phyloP scores from a whole-genome alignment of 2,888 invertebrate genomes.

The Cenopis cana region DNA sequence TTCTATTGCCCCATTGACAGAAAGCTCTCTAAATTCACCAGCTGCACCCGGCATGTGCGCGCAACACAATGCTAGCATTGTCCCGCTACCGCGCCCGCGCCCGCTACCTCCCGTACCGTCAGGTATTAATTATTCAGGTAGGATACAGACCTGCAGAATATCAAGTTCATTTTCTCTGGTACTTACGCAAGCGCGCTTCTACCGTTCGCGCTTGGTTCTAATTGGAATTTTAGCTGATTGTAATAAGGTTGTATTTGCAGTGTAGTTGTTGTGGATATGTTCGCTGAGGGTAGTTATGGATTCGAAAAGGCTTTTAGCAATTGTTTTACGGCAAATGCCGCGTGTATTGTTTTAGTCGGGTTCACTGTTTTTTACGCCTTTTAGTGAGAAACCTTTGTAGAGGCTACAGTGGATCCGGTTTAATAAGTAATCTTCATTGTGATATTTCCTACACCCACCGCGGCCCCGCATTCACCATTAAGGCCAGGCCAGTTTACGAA shows the following conservation, averaged over 20 bases:
- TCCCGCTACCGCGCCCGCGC: conserved; percentile 5
- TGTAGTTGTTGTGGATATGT: neutral
- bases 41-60: conserved; percentile 30
- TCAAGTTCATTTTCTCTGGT: conserved; percentile 32
- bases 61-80: conserved; percentile 36
- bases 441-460: neutral
- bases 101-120: conserved; percentile 14
- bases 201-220: neutral
- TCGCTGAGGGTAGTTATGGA: neutral
- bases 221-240: neutral
- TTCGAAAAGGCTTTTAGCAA: conserved; percentile 18
- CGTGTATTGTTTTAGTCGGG: conserved; percentile 15
- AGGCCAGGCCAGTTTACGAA: too few relatives aligned
- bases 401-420: conserved; percentile 8
- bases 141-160: conserved; percentile 27
- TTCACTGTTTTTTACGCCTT: conserved; percentile 10
- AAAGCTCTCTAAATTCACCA: conserved; percentile 35
- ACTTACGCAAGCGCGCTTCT: conserved; percentile 11
- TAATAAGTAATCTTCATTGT: conserved; percentile 21
- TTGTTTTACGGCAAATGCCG: conserved; percentile 27
- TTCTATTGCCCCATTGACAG: conserved; percentile 2
- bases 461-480: neutral
- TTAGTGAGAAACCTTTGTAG: conserved; percentile 7
- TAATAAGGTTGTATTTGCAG: neutral
- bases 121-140: conserved; percentile 37